Evolutionary conservation across 2,888 invertebrate species (phyloP).

Genomic region (Zygaena filipendulae): DNA sequence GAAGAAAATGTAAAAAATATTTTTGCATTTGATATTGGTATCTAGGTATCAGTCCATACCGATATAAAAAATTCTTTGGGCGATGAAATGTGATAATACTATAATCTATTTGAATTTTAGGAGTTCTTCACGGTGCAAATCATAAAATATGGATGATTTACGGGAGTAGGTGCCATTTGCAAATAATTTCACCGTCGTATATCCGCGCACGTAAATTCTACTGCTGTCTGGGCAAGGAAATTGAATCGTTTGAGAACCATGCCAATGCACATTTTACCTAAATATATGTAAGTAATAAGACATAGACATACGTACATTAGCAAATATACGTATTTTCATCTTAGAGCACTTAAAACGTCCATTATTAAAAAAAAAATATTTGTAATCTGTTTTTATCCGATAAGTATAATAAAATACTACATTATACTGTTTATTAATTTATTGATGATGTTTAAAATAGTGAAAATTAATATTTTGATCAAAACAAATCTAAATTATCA

Average conservation of each 20-base stretch:
- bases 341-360: conserved; percentile 9
- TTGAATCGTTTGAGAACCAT: conserved; percentile 62
- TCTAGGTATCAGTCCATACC: too few species aligned
- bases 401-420: too few species aligned
- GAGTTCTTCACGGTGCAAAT: conserved; percentile 25
- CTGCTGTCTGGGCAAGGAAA: conserved; percentile 63
- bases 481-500: too few species aligned
- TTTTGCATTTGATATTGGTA: too few species aligned
- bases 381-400: too few species aligned
- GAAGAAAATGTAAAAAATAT: too few species aligned
- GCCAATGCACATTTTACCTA: conserved; percentile 44
- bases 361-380: conserved; percentile 1
- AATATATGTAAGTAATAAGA: conserved; percentile 8
- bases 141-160: conserved; percentile 51
- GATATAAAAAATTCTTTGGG: too few species aligned
- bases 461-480: too few species aligned
- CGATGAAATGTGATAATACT: too few species aligned
- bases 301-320: conserved; percentile 5
- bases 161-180: conserved; percentile 47
- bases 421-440: too few species aligned
- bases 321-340: conserved; percentile 15
- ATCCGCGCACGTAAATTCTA: conserved; percentile 63
- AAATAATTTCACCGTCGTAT: conserved; percentile 62
- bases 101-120: too few species aligned
- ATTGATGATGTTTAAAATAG: too few species aligned